Base-by-base conservation (phyloP, 1,140 invertebrate genomes). In the Tribolium madens region DNA sequence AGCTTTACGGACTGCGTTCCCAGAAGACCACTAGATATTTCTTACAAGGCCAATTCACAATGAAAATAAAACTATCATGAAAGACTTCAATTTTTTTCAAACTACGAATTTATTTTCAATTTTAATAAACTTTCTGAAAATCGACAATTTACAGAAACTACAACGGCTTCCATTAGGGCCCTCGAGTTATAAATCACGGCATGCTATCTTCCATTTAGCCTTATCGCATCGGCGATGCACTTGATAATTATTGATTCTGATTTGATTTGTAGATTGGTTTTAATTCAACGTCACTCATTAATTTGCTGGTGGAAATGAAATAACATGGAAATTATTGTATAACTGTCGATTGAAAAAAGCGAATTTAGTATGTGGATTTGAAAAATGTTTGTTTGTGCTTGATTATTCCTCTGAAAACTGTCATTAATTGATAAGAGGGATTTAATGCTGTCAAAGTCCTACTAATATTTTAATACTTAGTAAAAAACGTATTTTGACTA, bases 21-120 rank as follows among this genome's bases (percentile, higher is more conserved):
- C 74, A 6, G 36, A 46, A 75, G 74, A 75, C 57, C 74, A 75
- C 74, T 75, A 75, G 53, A 57, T 68, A 69, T 69, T 75, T 50
- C 60, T 68, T 60, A 68, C 74, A 17, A 15, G 15, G 48, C 33
- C 74, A 69, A 75, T 64, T 75, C 57, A 75, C 52, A 33, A 64
- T 64, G 57, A 26, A 64, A 64, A 64, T 64, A 64, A 64, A 64
- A 64, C 57, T 64, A 64, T 64, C 57, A 64, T 64, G 57, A 26
- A 1, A 12, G 21, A 13, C 31, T 12, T 36, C 26, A 26, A 64
- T 64, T 64, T 64, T 33, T 64, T 31, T 21, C n/a, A 4, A n/a
- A 15, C 21, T 18, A 15, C 57, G 57, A 64, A 64, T 64, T 64
- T 64, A 64, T 64, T 64, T 60, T n/a, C 17, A 21, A 60, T 26